Evolutionary conservation across 2,888 invertebrate genomes (phyloP), one percentile per base, ranked within the genome.

Genomic region (Xiphydria camelus): DNA sequence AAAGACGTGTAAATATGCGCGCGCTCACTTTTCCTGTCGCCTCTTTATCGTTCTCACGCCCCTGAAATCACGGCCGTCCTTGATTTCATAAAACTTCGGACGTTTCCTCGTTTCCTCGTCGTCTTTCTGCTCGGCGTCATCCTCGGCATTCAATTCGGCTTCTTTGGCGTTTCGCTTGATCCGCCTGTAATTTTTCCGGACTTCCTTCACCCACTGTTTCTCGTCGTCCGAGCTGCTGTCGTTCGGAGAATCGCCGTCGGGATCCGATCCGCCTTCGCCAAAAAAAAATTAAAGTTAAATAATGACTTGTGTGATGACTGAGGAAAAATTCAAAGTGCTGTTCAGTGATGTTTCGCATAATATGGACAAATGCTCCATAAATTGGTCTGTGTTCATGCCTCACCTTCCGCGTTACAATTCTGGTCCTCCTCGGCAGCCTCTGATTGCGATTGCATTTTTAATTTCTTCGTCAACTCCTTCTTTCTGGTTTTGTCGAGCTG

Each of bases 151-250:
- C 51, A 62, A 70, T 55, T 76, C 64, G 60, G 68, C 66, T 62
- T 75, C 39, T 70, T 77, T 64, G 63, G 80, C 70, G 71, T 83
- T 79, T 70, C 79, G 61, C 68, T 85, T 79, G 10, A 86, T 80
- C n/a, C 83, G 77, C 62, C 80, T 81, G 66, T 89, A 86, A 64
- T 88, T 85, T 64, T 86, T 86, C 64, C 89, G 88, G 45, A 92
- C 84, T 76, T 93, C 90, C 65, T 87, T 85, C 0, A 83, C 82
- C 88, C 89, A 91, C 4, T 84, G 81, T 49, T 84, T 83, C 41
- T 91, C 90, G 25, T 71, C 70, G 25, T 70, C 69, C 4, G 54
- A 47, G 18, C 74, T 74, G 38, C 45, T 53, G 31, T 43, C 53
- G 66, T 69, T 5, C 29, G 15, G 68, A 35, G 70, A 70, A 10